Conservation (phyloP, 2,888 invertebrate genomes). For the Lymantria dispar region DNA sequence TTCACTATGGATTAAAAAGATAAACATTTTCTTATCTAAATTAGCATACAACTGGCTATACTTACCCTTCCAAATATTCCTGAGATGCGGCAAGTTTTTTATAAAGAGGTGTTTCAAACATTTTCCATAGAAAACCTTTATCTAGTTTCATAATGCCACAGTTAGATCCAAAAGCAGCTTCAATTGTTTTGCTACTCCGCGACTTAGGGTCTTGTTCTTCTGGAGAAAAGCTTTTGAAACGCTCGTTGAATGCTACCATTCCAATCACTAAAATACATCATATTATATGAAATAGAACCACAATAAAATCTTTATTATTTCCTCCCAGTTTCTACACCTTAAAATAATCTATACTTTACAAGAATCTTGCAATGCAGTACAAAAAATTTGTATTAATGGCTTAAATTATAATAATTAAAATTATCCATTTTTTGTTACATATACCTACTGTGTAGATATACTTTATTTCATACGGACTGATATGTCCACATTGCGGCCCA, state of each 20-base stretch:
- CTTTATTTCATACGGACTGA: too few species aligned
- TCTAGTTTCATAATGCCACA: conserved; percentile 86
- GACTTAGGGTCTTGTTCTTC: conserved; percentile 83
- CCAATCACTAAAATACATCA: conserved; percentile 85
- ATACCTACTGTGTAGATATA: too few species aligned
- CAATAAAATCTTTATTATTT: too few species aligned
- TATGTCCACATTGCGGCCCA: too few species aligned
- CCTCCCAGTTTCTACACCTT: too few species aligned
- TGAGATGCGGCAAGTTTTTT: conserved; percentile 86
- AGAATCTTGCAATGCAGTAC: too few species aligned
- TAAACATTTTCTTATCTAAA: neutral
- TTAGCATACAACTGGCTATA: neutral
- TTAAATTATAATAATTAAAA: too few species aligned
- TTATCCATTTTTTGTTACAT: too few species aligned
- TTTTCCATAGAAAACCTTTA: conserved; percentile 88
- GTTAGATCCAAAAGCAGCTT: conserved; percentile 88
- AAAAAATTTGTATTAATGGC: too few species aligned
- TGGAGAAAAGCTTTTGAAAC: conserved; percentile 85
- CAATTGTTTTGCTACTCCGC: conserved; percentile 85
- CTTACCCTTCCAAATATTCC: conserved; percentile 85
- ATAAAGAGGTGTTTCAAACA: conserved; percentile 88
- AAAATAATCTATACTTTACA: too few species aligned
- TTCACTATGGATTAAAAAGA: too few species aligned
- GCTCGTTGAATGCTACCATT: conserved; percentile 86
- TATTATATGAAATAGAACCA: neutral